These are phyloP conservation scores for Lagopus muta DNA, from an alignment of 2,113 vertebrate genomes.

Conservation along the genomic window DNA sequence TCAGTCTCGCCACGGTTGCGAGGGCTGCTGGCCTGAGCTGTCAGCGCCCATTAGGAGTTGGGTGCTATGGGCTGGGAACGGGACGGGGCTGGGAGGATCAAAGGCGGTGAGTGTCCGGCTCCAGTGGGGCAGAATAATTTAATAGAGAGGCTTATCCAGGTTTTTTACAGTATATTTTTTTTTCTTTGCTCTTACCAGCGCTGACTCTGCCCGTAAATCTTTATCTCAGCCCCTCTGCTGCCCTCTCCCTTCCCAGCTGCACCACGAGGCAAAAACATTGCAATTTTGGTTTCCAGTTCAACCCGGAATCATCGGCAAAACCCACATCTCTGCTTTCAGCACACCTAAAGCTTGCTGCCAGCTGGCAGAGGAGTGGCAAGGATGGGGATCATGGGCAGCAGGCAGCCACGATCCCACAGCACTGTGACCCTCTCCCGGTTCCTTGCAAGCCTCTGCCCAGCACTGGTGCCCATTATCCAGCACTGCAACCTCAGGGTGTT, in stretches of 20 bases:
- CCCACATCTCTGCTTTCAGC: conserved; percentile 30
- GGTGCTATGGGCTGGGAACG: conserved; percentile 36
- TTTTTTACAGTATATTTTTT: neutral
- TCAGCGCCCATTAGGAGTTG: neutral
- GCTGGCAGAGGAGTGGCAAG: neutral
- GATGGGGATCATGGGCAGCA: no score
- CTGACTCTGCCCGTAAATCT: neutral
- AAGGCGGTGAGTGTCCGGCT: conserved; percentile 41
- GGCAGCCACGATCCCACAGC: rapidly evolving
- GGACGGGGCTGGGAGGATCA: conserved; percentile 25
- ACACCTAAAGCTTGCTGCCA: neutral
- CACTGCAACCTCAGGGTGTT: neutral
- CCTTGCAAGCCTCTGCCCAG: no score
- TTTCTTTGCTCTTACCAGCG: neutral
- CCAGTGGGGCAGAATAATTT: conserved; percentile 70
- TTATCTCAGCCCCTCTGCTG: neutral
- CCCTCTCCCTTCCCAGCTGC: neutral
- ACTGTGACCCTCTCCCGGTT: no score
- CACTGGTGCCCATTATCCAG: rapidly evolving
- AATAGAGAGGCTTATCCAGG: conserved; percentile 38
- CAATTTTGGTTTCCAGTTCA: neutral
- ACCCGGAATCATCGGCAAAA: neutral
- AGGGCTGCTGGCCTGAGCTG: neutral
- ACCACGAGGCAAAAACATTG: neutral
- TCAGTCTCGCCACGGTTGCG: neutral